Conservation (phyloP, 2,113 vertebrate species). For the Ahaetulla prasina region DNA sequence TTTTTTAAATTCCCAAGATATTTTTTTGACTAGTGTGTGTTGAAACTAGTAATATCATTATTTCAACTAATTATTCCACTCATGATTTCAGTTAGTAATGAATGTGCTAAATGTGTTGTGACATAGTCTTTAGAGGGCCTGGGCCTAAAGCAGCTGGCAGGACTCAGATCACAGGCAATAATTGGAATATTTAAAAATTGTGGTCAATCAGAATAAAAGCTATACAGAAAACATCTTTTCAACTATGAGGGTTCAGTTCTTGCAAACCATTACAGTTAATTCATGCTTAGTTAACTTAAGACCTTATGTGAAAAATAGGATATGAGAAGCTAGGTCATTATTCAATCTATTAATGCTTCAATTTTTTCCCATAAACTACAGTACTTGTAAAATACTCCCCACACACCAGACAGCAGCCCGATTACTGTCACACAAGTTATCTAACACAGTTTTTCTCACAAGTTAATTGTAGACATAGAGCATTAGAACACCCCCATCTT, state of each 20-base stretch:
- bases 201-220: not conserved
- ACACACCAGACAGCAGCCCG: not conserved
- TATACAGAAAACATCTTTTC: not conserved
- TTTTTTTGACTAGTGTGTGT: not conserved
- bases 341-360: not conserved
- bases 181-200: not conserved
- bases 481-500: not conserved
- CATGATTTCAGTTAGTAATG: not conserved
- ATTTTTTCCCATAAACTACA: not conserved
- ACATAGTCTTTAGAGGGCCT: not conserved
- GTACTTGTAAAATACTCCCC: not conserved
- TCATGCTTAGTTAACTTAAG: not conserved
- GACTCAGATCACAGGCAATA: not conserved
- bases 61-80: not conserved
- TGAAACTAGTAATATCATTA: not conserved
- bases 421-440: not conserved
- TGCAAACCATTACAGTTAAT: not conserved
- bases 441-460: not conserved
- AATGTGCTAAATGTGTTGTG: not conserved
- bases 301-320: not conserved
- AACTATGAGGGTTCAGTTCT: not conserved
- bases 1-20: not conserved
- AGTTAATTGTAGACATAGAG: not conserved
- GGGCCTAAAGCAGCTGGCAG: not conserved
- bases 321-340: not conserved